A percentile compares a stretch with the other conserved stretches of the same genome.
Evolutionary conservation across 92 coral and sea anemone genomes (phyloP).

Genomic region (Epizoanthus fatuus): DNA sequence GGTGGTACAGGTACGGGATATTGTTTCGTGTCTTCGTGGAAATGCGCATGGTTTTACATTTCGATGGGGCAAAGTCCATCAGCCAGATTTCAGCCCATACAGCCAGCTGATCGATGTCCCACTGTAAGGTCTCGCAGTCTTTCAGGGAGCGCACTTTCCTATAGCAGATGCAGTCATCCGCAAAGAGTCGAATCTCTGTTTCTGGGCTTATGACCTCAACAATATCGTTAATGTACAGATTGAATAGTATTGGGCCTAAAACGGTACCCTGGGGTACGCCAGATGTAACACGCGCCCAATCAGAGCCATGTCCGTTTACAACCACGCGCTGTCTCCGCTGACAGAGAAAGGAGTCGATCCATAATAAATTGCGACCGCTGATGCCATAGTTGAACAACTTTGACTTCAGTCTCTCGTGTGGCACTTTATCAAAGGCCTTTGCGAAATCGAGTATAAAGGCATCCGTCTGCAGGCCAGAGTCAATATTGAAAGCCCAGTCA

Average conservation of each 20-base stretch:
- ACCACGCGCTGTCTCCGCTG: slow-evolving; percentile 4
- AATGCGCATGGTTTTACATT: too few species aligned
- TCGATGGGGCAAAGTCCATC: too few species aligned
- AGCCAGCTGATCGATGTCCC: neutral
- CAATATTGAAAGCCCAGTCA: slow-evolving; percentile 19
- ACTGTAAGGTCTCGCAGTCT: neutral
- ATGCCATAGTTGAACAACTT: slow-evolving; percentile 12
- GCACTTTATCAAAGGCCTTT: slow-evolving; percentile 16
- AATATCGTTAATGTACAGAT: neutral
- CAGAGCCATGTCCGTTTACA: slow-evolving; percentile 8
- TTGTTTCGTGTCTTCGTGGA: too few species aligned
- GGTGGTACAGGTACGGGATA: too few species aligned
- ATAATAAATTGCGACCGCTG: slow-evolving; percentile 8
- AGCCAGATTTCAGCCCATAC: too few species aligned
- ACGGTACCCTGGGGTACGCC: slow-evolving; percentile 7
- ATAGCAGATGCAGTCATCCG: slow-evolving; percentile 30
- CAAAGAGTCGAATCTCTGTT: slow-evolving; percentile 23
- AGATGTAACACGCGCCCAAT: neutral
- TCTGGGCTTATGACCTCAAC: neutral
- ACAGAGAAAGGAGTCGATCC: slow-evolving; percentile 25
- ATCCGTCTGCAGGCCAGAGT: slow-evolving; percentile 22
- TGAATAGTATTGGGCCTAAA: neutral
- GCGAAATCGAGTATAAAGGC: slow-evolving; percentile 12
- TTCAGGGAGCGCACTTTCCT: slow-evolving; percentile 5
- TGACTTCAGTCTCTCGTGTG: slow-evolving; percentile 25